These are phyloP conservation scores for Leucopsar rothschildi DNA, from an alignment of 2,113 vertebrate genomes.

Conservation along the genomic window DNA sequence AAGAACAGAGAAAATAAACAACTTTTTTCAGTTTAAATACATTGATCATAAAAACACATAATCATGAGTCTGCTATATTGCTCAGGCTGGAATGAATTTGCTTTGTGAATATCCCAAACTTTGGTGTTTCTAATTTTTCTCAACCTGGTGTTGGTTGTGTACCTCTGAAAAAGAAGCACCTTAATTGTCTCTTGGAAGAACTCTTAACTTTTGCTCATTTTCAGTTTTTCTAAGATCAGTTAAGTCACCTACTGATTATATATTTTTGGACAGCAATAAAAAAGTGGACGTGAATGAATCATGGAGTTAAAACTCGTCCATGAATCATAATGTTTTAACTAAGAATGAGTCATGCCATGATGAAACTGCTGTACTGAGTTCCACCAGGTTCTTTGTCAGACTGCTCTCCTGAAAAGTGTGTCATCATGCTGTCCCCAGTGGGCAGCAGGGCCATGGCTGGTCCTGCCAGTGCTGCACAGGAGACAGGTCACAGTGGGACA, in stretches of 20 bases:
- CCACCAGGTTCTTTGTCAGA: not conserved
- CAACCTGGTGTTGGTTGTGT: not conserved
- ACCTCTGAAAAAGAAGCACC: not conserved
- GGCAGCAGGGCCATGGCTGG: not conserved
- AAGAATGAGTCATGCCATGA: slow-evolving; percentile 31
- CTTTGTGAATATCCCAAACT: not conserved
- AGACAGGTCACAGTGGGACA: not conserved
- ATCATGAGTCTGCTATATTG: not conserved
- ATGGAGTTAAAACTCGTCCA: not conserved
- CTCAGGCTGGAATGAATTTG: not conserved
- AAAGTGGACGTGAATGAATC: slow-evolving; percentile 35
- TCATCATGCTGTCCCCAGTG: not conserved
- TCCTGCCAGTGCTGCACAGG: not conserved
- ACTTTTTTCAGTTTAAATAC: not conserved
- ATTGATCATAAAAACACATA: not conserved
- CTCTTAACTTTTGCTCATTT: not conserved
- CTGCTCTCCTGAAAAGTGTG: not conserved
- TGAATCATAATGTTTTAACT: slow-evolving; percentile 33
- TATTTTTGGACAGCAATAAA: not conserved
- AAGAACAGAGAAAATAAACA: not conserved
- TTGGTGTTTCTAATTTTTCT: not conserved
- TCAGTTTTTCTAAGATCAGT: not conserved
- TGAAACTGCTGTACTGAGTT: not conserved
- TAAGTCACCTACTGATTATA: slow-evolving; percentile 1
- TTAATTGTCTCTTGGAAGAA: not conserved